A percentile compares a stretch with the other conserved stretches of the same genome.
Evolutionary conservation across 2,888 invertebrate genomes (phyloP).

Genomic region (Drosophila trichaetosa): DNA sequence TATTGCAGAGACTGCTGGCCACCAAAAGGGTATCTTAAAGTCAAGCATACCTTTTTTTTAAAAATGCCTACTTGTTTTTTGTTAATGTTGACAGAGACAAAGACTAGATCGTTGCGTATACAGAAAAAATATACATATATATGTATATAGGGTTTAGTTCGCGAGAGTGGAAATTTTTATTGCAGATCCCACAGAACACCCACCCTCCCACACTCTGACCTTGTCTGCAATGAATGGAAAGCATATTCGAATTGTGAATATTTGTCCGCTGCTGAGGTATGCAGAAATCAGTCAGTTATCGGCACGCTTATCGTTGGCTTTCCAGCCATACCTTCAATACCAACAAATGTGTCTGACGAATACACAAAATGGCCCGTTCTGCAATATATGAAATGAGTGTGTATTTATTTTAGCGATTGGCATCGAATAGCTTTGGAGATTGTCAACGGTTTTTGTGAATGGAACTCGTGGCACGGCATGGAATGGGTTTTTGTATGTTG

Average conservation of each 20-base stretch:
- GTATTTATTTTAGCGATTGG: conserved; percentile 10
- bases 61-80: background rate
- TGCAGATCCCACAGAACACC: background rate
- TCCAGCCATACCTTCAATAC: conserved; percentile 10
- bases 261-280: conserved; percentile 48
- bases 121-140: background rate
- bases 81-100: conserved; percentile 10
- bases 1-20: background rate
- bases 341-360: conserved; percentile 21
- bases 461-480: conserved; percentile 33
- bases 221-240: conserved; percentile 5
- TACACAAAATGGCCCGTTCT: conserved; percentile 15
- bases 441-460: conserved; percentile 67
- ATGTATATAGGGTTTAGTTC: background rate
- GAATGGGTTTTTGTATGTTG: conserved; percentile 5
- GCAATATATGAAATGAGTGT: background rate
- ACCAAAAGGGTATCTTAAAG: background rate
- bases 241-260: conserved; percentile 14
- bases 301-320: conserved; percentile 57
- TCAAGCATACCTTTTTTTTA: background rate
- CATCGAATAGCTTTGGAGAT: conserved; percentile 35
- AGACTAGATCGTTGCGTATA: conserved; percentile 25
- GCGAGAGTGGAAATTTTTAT: conserved; percentile 42
- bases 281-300: conserved; percentile 65
- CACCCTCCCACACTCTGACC: background rate